These are phyloP conservation scores for Drosophila flavopinicola DNA, from an alignment of 2,888 invertebrate species.

Conservation along the genomic window DNA sequence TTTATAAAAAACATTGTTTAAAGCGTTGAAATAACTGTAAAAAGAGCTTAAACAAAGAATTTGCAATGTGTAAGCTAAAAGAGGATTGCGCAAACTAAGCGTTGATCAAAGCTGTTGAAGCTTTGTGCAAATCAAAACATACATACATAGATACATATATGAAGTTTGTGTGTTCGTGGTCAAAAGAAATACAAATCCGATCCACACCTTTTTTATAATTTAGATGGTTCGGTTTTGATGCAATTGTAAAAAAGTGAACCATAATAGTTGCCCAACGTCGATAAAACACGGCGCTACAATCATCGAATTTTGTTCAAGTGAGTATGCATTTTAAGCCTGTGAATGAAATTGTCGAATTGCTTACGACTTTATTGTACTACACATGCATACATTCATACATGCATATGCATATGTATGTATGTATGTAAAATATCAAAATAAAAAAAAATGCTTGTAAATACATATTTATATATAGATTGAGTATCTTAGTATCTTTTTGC, in stretches of 20 bases:
- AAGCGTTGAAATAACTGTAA: slow-evolving; percentile 30
- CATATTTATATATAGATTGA: slow-evolving; percentile 12
- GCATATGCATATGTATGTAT: not conserved
- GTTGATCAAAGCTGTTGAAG: slow-evolving; percentile 37
- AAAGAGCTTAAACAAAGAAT: slow-evolving; percentile 21
- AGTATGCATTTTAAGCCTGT: slow-evolving; percentile 30
- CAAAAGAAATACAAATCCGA: slow-evolving; percentile 54
- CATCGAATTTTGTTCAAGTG: slow-evolving; percentile 40
- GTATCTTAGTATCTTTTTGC: not conserved
- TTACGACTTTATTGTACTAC: slow-evolving; percentile 10
- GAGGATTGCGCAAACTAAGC: slow-evolving; percentile 41
- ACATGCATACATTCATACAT: not conserved
- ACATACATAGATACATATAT: slow-evolving; percentile 38
- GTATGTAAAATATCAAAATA: slow-evolving; percentile 5
- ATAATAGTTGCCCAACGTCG: slow-evolving; percentile 11
- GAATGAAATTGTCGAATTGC: slow-evolving; percentile 24
- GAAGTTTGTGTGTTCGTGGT: slow-evolving; percentile 57
- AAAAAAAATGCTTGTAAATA: not conserved
- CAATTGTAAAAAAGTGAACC: slow-evolving; percentile 22
- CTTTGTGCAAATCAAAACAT: slow-evolving; percentile 54
- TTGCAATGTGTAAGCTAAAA: slow-evolving; percentile 55
- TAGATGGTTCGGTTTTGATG: slow-evolving; percentile 21
- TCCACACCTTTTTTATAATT: slow-evolving; percentile 45
- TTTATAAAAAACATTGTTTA: slow-evolving; percentile 33
- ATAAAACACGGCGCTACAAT: slow-evolving; percentile 7